Evolutionary conservation across 2,797 vertebrate species (phyloP), one percentile per base, ranked within the genome.

Genomic region (Cynopterus sphinx): DNA sequence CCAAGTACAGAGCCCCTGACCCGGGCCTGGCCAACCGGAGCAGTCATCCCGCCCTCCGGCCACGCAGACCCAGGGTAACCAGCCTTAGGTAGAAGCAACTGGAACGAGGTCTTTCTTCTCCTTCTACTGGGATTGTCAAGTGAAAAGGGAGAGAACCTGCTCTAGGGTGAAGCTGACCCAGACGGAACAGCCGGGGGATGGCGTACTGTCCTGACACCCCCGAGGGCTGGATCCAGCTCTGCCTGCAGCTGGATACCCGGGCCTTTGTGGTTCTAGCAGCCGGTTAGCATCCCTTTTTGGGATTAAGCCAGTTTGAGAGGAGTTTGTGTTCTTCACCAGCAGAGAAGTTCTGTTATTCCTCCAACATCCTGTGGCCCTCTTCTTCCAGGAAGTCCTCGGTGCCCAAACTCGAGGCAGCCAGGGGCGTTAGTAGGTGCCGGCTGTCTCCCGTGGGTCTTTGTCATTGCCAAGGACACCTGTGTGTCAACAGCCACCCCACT

Each of bases 301-400:
- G 55, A 57, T 75, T 59, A 70, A 90, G 65, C 57, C 68, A 86
- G 4, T 53, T 43, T 84, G 85, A 85, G 1, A 31, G 82, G 67
- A 46, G 26, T 65, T 85, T 78, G 46, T 39, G 41, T 75, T 57
- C 49, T 39, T 75, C 43, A 15, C 24, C 61, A 73, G 77, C 78
- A 85, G 68, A 85, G 77, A 93, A 31, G 41, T 53, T 91, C 87
- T 78, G 55, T 31, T 53, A 61, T 61, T 83, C 71, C 13, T 79
- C 22, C 91, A 3, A 57, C 2, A 11, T 15, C 36, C 31, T 9
- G 41, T 8, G 3, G 63, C 67, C 36, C 19, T 13, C 68, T 74
- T 84, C 74, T 67, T 93, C 73, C 81, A 84, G 71, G 31, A 95
- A 84, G 71, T 65, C 67, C 75, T 90, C 31, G 2, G 33, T 79